Evolutionary conservation across 2,888 invertebrate genomes (phyloP).

Genomic region (Dichetophora obliterata): DNA sequence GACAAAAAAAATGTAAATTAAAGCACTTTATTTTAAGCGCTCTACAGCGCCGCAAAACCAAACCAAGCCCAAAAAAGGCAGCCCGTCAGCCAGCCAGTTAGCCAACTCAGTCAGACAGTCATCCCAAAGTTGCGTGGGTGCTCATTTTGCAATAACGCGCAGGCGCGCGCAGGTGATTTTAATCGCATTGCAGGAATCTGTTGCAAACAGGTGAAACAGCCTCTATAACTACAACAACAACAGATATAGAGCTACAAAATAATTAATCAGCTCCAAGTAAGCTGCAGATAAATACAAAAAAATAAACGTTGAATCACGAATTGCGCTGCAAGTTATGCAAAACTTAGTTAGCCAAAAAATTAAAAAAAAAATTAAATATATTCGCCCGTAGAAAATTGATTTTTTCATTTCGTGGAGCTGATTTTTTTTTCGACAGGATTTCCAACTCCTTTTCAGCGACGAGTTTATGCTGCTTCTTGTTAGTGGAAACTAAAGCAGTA

Average conservation of each 20-base stretch:
- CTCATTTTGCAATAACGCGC: conserved; percentile 41
- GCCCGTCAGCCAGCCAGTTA: not conserved
- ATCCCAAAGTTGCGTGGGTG: conserved; percentile 46
- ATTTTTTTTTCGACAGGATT: conserved; percentile 30
- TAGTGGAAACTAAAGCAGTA: conserved; percentile 32
- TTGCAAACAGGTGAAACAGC: conserved; percentile 63
- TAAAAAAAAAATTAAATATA: conserved; percentile 10
- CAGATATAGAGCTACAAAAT: not conserved
- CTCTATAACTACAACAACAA: conserved; percentile 15
- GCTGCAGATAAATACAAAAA: conserved; percentile 39
- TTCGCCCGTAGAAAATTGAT: conserved; percentile 32
- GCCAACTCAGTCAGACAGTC: not conserved
- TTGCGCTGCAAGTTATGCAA: conserved; percentile 53
- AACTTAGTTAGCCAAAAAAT: conserved; percentile 32
- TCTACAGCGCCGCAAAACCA: not conserved
- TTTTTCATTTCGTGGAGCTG: not conserved
- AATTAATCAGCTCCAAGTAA: conserved; percentile 26
- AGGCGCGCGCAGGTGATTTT: conserved; percentile 65
- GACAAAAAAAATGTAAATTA: not conserved
- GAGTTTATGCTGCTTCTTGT: conserved; percentile 8
- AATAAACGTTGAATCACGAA: conserved; percentile 52
- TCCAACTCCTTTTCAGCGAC: conserved; percentile 6
- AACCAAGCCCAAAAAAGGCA: conserved; percentile 13
- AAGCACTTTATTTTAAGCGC: conserved; percentile 16
- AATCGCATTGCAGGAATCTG: conserved; percentile 68